phyloP scores from a whole-genome alignment of 2,113 vertebrate genomes.

The Rynchops niger region DNA sequence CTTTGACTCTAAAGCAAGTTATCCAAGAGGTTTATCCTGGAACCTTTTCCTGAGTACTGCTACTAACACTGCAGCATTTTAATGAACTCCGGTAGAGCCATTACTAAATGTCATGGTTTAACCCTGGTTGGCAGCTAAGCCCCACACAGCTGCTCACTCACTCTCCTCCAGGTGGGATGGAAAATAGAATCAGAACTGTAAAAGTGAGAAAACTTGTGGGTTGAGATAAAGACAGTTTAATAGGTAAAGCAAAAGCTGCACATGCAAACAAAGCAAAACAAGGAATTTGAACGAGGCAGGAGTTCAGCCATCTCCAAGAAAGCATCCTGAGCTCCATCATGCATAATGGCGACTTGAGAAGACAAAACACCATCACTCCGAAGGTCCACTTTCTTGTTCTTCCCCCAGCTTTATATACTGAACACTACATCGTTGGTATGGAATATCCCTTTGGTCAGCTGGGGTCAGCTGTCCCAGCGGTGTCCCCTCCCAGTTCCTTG shows the following conservation, averaged over 20 bases:
- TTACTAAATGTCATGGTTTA: background rate
- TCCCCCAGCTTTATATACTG: background rate
- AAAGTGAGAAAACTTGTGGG: background rate
- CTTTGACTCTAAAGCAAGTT: background rate
- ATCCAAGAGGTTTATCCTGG: background rate
- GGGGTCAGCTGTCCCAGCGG: background rate
- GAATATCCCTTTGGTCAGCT: background rate
- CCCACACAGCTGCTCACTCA: background rate
- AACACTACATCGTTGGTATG: accelerated
- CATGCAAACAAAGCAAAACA: background rate
- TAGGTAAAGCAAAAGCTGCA: background rate
- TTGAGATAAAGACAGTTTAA: background rate
- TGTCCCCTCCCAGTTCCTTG: background rate
- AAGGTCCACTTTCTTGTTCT: background rate
- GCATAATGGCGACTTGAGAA: accelerated
- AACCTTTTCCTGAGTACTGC: background rate
- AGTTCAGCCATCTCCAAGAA: background rate
- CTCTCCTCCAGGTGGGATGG: accelerated
- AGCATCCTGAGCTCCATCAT: background rate
- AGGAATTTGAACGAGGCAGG: background rate
- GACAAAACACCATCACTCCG: accelerated
- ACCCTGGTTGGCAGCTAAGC: background rate
- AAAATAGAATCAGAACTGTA: background rate
- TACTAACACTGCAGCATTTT: background rate
- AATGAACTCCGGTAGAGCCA: background rate